These are phyloP conservation scores for Ophthalmolycus amberensis DNA, from an alignment of 2,113 vertebrate genomes.

Conservation along the genomic window DNA sequence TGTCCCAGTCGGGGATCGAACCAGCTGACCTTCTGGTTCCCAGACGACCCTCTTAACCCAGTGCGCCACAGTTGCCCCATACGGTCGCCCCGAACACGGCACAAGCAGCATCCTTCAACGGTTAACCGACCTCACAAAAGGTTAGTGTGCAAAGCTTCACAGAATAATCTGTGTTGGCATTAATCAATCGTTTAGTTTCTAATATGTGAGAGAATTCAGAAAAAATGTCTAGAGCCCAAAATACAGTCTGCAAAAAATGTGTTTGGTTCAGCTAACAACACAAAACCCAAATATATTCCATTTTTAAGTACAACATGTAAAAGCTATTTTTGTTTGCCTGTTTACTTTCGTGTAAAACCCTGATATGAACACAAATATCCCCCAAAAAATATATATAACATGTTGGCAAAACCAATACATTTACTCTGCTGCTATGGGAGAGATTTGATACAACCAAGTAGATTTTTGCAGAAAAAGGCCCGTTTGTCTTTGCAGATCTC, in stretches of 20 bases:
- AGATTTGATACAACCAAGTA: not conserved
- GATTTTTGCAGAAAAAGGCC: slow-evolving; percentile 23
- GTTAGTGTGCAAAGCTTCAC: not conserved
- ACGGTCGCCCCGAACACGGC: too few relatives aligned
- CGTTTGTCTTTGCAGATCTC: slow-evolving; percentile 62
- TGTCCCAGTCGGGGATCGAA: too few relatives aligned
- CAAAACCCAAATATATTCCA: not conserved
- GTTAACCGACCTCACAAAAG: not conserved
- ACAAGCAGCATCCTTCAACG: not conserved
- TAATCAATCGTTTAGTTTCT: not conserved
- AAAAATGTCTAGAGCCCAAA: slow-evolving; percentile 4
- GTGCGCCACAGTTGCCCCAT: too few relatives aligned
- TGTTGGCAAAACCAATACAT: not conserved
- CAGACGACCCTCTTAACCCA: too few relatives aligned
- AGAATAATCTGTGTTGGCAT: too few relatives aligned
- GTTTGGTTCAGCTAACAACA: not conserved
- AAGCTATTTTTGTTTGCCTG: too few relatives aligned
- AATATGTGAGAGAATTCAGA: not conserved
- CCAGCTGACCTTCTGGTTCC: too few relatives aligned
- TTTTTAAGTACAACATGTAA: not conserved
- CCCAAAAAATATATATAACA: not conserved
- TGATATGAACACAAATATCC: not conserved
- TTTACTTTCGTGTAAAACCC: not conserved
- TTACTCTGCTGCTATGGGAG: not conserved
- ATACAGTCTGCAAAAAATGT: not conserved